Evolutionary conservation across 2,888 invertebrate species (phyloP), one percentile per base, ranked within the genome.

Genomic region (Drosophila silvestris): DNA sequence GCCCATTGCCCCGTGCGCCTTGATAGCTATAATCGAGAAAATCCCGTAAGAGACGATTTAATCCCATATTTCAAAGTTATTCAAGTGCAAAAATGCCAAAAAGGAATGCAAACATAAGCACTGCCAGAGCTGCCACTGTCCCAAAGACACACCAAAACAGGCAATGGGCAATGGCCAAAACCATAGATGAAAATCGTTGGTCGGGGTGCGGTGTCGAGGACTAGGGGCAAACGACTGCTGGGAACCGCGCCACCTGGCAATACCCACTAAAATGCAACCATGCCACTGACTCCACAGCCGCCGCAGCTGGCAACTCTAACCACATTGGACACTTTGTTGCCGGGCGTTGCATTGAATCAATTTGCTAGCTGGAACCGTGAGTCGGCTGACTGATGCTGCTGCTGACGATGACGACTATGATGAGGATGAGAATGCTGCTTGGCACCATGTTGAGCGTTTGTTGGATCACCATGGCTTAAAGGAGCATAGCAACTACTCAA

Each of bases 1-100:
- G 44, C 59, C 65, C 62, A 32, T 60, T 59, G 59, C 53, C 63
- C 67, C 56, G 62, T 51, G 51, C 44, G 69, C 82, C 85, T 87
- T 89, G 86, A 87, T 89, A 91, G 90, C 90, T 91, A 89, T 91
- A 91, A 92, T 92, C 91, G 85, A 81, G 86, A 84, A 90, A 91
- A 91, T 91, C 92, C 91, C 91, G 85, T 84, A 89, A 86, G 91
- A 91, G 91, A 92, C 90, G 91, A 91, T 91, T 91, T 92, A 91
- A 92, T 92, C 91, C 91, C 91, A 91, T 91, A 91, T 91, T 92
- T 90, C 90, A 91, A 90, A 92, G 89, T 92, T 91, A 91, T 85
- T 92, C 92, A 91, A 91, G 91, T 92, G 92, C 89, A 91, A 92
- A 92, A 91, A 91, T 91, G 91, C 87, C 91, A 92, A 85, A 90